Evolutionary conservation across 2,797 vertebrate species (phyloP), one percentile per base, ranked within the genome.

Genomic region (Oryzias dopingdopingensis): DNA sequence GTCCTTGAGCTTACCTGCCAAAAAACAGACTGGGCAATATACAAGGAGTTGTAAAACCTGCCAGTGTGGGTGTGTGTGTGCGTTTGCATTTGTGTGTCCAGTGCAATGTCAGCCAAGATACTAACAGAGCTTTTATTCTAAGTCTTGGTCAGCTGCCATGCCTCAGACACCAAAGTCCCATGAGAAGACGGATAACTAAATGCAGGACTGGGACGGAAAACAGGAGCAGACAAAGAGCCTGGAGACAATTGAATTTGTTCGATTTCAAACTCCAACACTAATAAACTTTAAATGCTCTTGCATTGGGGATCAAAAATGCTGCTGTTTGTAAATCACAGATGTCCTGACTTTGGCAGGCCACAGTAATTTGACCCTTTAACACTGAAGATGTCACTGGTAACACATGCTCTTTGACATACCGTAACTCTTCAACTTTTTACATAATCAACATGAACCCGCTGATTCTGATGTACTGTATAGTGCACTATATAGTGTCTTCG

Each of bases 91-190:
- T 73, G 75, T 74, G 79, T 62, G 72, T 79, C 79, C 79, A 76
- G 74, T 56, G 79, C 86, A 91, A 90, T 87, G 87, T 91, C 89
- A 90, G 90, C 90, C 90, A 91, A 92, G 88, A 88, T 74, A 83
- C 84, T 86, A 90, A 90, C 84, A 85, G 76, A 65, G 86, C 82
- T 90, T 91, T 91, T 90, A 90, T 88, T 89, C 79, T 14, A 15
- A 77, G 56, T 50, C 74, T 90, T 91, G 90, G 88, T 83, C 67
- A 42, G 65, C 54, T 82, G 89, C 88, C 88, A 90, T 82, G 56
- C 56, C 49, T 65, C 52, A 52, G 57, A 64, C 60, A 65, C 62
- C 45, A 59, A 69, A 79, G 67, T 72, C 75, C 20, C 44, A 67
- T 70, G 23, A 67, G 66, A 68, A 65, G 73, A 82, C 16, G 59